Evolutionary conservation across 2,113 vertebrate genomes (phyloP), one percentile per base, ranked within the genome.

Genomic region (Glaucomys volans): DNA sequence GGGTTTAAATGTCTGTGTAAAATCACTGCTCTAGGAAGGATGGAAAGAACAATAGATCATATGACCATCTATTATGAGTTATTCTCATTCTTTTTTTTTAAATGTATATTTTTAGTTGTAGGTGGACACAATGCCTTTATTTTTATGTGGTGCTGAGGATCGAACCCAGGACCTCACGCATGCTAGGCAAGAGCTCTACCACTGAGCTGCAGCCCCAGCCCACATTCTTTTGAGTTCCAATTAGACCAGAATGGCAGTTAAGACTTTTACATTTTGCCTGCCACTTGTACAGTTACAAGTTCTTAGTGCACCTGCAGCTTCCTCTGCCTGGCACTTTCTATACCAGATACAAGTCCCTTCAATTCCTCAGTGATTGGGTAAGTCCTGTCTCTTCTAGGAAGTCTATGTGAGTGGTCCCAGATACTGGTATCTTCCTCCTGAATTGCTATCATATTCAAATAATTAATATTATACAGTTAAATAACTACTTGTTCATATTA

Each of bases 11-110:
- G 42, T 90, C 28, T 94, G 37, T 40, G 57, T 42, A 62, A 37
- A 92, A 44, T 88, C 44, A 92, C 57, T 84, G 26, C 40, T 96
- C 28, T 72, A 72, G 44, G 26, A 80, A 90, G 17, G 32, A 87
- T 76, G 20, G 28, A 59, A 62, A 85, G 32, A 95, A 50, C 13
- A 88, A 32, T 4, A 44, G 8, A 83, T 77, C 32, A 44, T 28
- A 69, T 18, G 52, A 84, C 18, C 37, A 80, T 18, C 35, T 74
- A 57, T 8, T 26, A 44, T 42, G 20, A 16, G 8, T 59, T n/a
- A 59, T 22, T 1, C 37, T 80, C 57, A 86, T 69, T n/a, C 74
- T 77, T 85, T 64, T 12, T n/a, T n/a, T n/a, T n/a, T n/a, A n/a
- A n/a, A n/a, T n/a, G n/a, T n/a, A n/a, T n/a, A n/a, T n/a, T n/a